These are phyloP conservation scores for Bradypodion ventrale DNA, from an alignment of 2,797 vertebrate species.

Conservation along the genomic window DNA sequence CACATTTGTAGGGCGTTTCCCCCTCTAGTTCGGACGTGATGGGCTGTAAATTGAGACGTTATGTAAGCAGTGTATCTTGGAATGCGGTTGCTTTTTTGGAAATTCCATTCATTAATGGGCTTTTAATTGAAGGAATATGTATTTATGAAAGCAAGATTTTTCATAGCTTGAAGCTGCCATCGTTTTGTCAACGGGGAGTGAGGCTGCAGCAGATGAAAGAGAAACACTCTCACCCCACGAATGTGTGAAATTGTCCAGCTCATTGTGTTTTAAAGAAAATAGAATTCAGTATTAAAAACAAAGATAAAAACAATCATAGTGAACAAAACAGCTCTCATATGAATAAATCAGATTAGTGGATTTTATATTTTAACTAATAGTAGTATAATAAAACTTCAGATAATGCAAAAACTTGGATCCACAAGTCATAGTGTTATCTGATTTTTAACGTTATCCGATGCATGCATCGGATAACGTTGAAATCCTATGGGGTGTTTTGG, in stretches of 20 bases:
- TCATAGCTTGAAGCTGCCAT: slow-evolving; percentile 35
- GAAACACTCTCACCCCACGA: not conserved
- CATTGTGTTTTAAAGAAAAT: not conserved
- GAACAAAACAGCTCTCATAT: not conserved
- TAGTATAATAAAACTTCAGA: too few species aligned
- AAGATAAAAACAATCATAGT: not conserved
- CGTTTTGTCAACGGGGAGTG: slow-evolving; percentile 29
- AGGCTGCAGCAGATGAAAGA: slow-evolving; percentile 51
- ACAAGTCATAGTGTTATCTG: too few species aligned
- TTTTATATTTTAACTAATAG: not conserved
- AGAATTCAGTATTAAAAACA: slow-evolving; percentile 38
- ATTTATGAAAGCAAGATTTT: slow-evolving; percentile 23
- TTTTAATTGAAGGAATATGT: slow-evolving; percentile 42
- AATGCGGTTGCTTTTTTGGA: not conserved
- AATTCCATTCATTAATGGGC: slow-evolving; percentile 41
- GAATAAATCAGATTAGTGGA: not conserved
- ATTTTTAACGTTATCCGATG: too few species aligned
- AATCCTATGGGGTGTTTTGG: too few species aligned
- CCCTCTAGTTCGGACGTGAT: not conserved
- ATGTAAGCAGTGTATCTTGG: slow-evolving; percentile 7
- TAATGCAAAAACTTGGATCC: too few species aligned
- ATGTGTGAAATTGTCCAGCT: not conserved
- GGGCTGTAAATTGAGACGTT: slow-evolving; percentile 35
- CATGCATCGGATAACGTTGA: too few species aligned
- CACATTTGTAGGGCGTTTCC: not conserved